Base-by-base conservation (phyloP, 2,888 invertebrate species). In the Tachina fera region DNA sequence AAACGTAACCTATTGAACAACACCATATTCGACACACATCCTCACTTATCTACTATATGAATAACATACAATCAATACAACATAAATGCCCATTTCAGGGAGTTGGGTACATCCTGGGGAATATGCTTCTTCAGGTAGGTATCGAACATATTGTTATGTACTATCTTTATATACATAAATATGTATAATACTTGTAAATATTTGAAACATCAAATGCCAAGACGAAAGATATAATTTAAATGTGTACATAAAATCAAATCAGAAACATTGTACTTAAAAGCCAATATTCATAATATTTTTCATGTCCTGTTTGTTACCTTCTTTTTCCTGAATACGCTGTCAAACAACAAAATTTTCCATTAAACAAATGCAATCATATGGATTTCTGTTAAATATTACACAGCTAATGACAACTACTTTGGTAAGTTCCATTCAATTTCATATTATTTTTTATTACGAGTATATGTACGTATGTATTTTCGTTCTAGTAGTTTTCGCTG, bases 361-460 rank as follows among this genome's bases (percentile, higher is more conserved):
- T 51, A 74, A 65, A 72, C 51, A 68, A 82, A 77, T 56, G 61
- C 72, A 74, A 60, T 39, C 76, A 43, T 80, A n/a, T 77, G 87
- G 87, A 87, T 67, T 47, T 75, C 22, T 82, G 11, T 47, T 72
- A 78, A 74, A 51, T 77, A 77, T n/a, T 39, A 58, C 82, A 87
- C 80, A 99, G 99, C 98, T 95, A 99, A 98, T 95, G 99, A 99
- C 96, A 99, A 99, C 94, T 99, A 99, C 94, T 99, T 99, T 93
- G 99, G 99, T 99, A 96, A 98, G 98, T 95, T 92, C 49, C 51
- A 19, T 67, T 22, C 13, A 70, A 75, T 49, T 19, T 13, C 31
- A 63, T 51, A 53, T 51, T 72, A 49, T 63, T 56, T 61, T 72
- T 19, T 60, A 45, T 70, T 19, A 39, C 47, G 6, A 6, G 6